phyloP scores from a whole-genome alignment of 2,888 invertebrate species.

The Papilio demoleus region DNA sequence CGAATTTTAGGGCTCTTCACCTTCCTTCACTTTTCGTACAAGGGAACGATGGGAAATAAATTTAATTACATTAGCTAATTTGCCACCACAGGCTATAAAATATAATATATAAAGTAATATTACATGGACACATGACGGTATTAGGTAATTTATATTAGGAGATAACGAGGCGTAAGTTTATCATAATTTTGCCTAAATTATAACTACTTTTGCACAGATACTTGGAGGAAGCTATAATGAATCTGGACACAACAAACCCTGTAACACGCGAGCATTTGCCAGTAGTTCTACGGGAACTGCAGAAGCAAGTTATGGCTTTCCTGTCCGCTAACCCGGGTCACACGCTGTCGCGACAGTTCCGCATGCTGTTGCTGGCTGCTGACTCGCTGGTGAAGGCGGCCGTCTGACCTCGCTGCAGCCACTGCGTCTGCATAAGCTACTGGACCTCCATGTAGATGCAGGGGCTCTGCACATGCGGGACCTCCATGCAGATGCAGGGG shows the following conservation, averaged over 20 bases:
- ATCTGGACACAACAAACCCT: conserved; percentile 89
- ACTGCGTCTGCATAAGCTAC: conserved; percentile 31
- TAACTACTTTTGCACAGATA: conserved; percentile 83
- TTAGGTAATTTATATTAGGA: too few relatives aligned
- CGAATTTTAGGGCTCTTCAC: too few relatives aligned
- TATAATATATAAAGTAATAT: too few relatives aligned
- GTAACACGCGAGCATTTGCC: conserved; percentile 93
- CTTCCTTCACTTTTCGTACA: too few relatives aligned
- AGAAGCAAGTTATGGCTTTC: conserved; percentile 89
- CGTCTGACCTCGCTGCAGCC: conserved; percentile 57
- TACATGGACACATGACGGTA: too few relatives aligned
- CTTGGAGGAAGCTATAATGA: conserved; percentile 93
- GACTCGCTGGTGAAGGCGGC: conserved; percentile 78
- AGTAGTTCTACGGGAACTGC: conserved; percentile 89
- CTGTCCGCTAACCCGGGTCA: conserved; percentile 86
- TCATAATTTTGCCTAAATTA: too few relatives aligned
- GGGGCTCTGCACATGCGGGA: conserved; percentile 25
- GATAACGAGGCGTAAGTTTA: too few relatives aligned
- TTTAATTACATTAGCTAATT: too few relatives aligned
- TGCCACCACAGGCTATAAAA: too few relatives aligned
- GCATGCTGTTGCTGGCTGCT: conserved; percentile 89
- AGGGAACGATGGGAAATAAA: too few relatives aligned
- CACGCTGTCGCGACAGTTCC: conserved; percentile 85
- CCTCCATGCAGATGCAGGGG: conserved; percentile 10
- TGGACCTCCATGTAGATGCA: conserved; percentile 29